Percentiles rank a stretch among this genome's conserved stretches.
Evolutionary conservation across 2,888 invertebrate species (phyloP).

Genomic region (Acronicta leporina): DNA sequence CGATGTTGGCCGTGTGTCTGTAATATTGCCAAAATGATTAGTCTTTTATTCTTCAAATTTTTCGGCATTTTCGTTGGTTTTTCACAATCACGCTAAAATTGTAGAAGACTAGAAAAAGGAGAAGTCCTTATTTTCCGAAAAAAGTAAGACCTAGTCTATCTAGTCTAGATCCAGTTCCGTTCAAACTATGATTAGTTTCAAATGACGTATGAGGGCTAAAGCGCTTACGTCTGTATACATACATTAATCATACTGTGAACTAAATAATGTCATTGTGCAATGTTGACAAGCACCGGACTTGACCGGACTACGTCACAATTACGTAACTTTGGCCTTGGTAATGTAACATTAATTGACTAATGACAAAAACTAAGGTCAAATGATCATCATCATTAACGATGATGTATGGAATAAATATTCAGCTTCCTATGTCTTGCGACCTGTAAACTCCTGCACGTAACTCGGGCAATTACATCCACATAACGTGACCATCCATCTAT

Average conservation of each 20-base stretch:
- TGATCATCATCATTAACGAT: conserved; percentile 27
- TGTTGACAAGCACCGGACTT: conserved; percentile 24
- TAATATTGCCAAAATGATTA: background rate
- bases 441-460: conserved; percentile 11
- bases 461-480: conserved; percentile 33
- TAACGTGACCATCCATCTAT: conserved; percentile 21
- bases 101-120: too few relatives aligned
- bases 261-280: conserved; percentile 36
- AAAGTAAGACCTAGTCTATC: too few relatives aligned
- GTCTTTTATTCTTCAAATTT: too few relatives aligned
- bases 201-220: background rate
- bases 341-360: conserved; percentile 28
- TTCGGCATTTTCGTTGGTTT: too few relatives aligned
- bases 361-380: conserved; percentile 33
- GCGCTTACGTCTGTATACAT: background rate
- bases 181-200: background rate
- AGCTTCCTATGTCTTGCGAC: conserved; percentile 29
- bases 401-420: conserved; percentile 14
- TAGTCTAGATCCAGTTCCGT: too few relatives aligned
- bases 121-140: too few relatives aligned
- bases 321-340: conserved; percentile 25
- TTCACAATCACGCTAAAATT: too few relatives aligned
- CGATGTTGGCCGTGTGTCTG: background rate
- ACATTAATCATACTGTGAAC: conserved; percentile 20
- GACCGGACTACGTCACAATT: conserved; percentile 21